phyloP scores from a whole-genome alignment of 2,113 vertebrate genomes.

The Megaceryle maxima region DNA sequence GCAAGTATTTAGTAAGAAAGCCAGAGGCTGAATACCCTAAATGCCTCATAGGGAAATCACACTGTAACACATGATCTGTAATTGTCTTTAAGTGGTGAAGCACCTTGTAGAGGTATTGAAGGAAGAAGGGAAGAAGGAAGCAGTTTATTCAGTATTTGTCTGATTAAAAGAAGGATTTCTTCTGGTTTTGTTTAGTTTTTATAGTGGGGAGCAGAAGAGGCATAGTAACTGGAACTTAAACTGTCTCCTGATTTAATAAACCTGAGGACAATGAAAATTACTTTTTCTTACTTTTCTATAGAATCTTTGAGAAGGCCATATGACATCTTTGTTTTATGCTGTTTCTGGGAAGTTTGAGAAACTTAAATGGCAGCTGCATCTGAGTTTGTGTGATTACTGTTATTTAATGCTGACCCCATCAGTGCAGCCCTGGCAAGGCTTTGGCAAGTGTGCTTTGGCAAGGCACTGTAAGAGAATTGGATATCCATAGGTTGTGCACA shows the following conservation, averaged over 20 bases:
- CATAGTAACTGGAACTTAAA: neutral
- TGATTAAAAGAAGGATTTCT: neutral
- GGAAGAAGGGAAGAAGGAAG: neutral
- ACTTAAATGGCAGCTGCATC: neutral
- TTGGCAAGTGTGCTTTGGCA: neutral
- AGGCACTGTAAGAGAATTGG: neutral
- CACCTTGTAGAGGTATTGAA: neutral
- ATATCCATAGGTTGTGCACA: accelerated
- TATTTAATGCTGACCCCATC: neutral
- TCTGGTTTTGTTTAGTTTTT: neutral
- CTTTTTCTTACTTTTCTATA: neutral
- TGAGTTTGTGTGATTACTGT: neutral
- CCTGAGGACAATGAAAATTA: no score
- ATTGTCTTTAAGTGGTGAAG: neutral
- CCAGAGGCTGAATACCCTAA: neutral
- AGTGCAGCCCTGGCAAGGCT: neutral
- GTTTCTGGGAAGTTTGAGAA: neutral
- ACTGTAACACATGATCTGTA: neutral
- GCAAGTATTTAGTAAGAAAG: neutral
- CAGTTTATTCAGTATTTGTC: neutral
- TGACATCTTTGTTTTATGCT: neutral
- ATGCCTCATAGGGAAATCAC: neutral
- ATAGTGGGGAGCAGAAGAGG: neutral
- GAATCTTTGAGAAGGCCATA: neutral
- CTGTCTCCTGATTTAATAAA: neutral